Base-by-base conservation (phyloP, 2,888 invertebrate species). In the Xanthorhoe designata region DNA sequence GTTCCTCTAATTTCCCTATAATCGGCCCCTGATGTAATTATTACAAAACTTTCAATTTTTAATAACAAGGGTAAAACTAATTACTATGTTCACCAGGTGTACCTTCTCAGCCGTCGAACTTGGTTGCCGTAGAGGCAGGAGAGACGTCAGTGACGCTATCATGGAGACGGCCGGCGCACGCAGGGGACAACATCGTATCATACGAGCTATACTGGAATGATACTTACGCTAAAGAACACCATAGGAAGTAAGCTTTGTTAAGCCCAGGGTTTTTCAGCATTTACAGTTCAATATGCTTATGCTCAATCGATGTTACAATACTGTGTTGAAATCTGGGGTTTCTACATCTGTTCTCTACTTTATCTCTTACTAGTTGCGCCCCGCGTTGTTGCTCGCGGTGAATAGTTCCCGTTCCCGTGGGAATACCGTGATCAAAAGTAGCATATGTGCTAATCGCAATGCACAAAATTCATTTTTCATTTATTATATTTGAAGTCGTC, bases 181-280 rank as follows among this genome's bases (percentile, higher is more conserved):
- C 98, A 71, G 97, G 97, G 70, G 98, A 98, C 89, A 98, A 97
- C 89, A 98, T 99, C 85, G 96, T 98, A 75, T 97, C 98, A 82
- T 99, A 99, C 91, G 98, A 98, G 91, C 95, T 99, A 24, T 99
- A 98, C 88, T 99, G 98, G 98, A 99, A 99, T 93, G 98, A 98
- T 86, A 98, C 98, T 29, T 98, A 98, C 82, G 97, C 98, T 60
- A 97, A 97, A 94, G 97, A 97, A 86, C 96, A 96, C 85, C 97
- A 97, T 90, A 97, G 97, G 85, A 95, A 97, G 95, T 95, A 13
- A 60, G 64, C 55, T 38, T 38, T 7, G 0, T 29, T 15, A 19
- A 24, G 5, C 10, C 1, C 15, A 3, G n/a, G 1, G 3, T 15
- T 9, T 2, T 45, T 2, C 15, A 2, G 0, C 17, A 17, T 17